Conservation (phyloP, 2,888 invertebrate genomes). For the Tigriopus californicus region DNA sequence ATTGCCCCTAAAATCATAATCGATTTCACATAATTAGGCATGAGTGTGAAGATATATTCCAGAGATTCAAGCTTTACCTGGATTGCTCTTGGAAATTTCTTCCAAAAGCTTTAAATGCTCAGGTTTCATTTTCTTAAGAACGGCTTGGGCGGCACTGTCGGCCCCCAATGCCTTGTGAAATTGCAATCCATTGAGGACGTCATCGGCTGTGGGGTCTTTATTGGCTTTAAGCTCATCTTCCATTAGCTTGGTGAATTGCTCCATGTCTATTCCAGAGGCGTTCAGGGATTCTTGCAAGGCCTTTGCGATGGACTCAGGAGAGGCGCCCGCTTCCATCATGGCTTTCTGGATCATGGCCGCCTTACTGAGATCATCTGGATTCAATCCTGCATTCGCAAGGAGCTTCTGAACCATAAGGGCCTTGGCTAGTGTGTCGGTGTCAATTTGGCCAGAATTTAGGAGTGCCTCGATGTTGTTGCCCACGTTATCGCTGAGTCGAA, state of each 20-base stretch:
- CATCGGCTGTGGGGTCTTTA: background rate
- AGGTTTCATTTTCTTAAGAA: background rate
- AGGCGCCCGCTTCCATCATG: constrained; percentile 5
- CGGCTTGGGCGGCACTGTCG: background rate
- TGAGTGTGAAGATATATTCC: no score
- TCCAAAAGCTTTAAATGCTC: constrained; percentile 4
- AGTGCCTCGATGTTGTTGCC: background rate
- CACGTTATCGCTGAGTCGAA: background rate
- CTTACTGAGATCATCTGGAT: constrained; percentile 10
- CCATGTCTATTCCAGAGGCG: constrained; percentile 4
- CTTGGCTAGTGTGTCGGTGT: background rate
- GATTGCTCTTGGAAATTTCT: background rate
- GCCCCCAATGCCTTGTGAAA: constrained; percentile 6
- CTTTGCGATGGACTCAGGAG: background rate
- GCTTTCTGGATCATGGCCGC: constrained; percentile 2
- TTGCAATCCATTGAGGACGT: background rate
- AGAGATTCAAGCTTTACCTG: no score
- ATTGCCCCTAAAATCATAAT: no score
- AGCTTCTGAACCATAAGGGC: constrained; percentile 11
- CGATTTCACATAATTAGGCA: no score
- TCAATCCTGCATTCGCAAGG: background rate
- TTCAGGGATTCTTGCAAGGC: background rate
- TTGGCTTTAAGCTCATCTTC: background rate
- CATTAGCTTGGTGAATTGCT: constrained; percentile 6
- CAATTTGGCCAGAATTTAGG: background rate